Conservation (phyloP, 2,113 vertebrate species). For the Hiodon alosoides region DNA sequence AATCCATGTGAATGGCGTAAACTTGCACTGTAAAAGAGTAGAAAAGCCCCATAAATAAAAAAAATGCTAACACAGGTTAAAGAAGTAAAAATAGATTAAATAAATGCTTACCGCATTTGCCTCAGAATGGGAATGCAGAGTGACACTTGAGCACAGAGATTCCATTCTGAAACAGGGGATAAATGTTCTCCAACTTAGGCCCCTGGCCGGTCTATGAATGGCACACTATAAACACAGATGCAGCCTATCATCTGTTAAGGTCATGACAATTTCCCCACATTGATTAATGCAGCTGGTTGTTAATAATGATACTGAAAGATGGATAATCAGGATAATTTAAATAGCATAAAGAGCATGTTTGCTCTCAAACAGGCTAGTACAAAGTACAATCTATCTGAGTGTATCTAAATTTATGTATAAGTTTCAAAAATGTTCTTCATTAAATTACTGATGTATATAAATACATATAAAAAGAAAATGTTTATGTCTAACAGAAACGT, state of each 20-base stretch:
- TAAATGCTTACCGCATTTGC: not conserved
- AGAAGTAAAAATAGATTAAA: not conserved
- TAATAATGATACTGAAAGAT: slow-evolving; percentile 8
- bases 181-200: not conserved
- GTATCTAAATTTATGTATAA: no score
- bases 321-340: slow-evolving; percentile 8
- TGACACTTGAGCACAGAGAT: not conserved
- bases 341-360: not conserved
- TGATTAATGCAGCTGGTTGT: slow-evolving; percentile 17
- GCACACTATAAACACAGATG: not conserved
- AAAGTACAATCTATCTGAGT: no score
- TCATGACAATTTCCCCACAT: slow-evolving; percentile 14
- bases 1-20: slow-evolving; percentile 28
- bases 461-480: no score
- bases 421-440: no score
- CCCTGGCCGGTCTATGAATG: not conserved
- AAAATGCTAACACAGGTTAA: not conserved
- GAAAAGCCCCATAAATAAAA: not conserved
- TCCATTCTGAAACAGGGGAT: not conserved
- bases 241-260: not conserved
- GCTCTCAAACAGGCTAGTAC: not conserved
- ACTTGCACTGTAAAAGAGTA: not conserved
- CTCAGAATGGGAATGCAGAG: not conserved
- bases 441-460: no score
- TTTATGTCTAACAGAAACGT: not conserved